phyloP scores from a whole-genome alignment of 1,140 invertebrate species.

The Wiebesia pumilae region DNA sequence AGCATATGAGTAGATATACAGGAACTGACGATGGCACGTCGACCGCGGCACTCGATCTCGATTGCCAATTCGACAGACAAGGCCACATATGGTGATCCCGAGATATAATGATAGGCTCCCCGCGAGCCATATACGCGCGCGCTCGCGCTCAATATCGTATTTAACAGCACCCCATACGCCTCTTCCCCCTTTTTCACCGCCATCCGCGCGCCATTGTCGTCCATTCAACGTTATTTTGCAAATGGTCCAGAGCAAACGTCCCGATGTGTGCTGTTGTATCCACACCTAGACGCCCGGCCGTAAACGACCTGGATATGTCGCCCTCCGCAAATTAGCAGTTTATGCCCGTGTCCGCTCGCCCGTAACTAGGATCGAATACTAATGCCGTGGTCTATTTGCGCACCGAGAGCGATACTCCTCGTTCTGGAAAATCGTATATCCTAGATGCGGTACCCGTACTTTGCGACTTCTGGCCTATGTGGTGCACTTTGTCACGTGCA shows the following conservation, averaged over 20 bases:
- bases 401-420: not conserved
- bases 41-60: slow-evolving; percentile 19
- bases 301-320: not conserved
- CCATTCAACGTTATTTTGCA: not conserved
- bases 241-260: not conserved
- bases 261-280: too few relatives aligned
- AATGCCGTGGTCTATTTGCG: not conserved
- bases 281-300: too few relatives aligned
- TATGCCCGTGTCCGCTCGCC: too few relatives aligned
- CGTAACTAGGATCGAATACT: not conserved
- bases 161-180: slow-evolving; percentile 16
- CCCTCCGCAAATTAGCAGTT: not conserved
- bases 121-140: not conserved
- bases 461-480: too few relatives aligned
- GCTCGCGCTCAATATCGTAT: too few relatives aligned
- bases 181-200: too few relatives aligned
- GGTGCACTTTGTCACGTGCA: too few relatives aligned
- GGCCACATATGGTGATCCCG: slow-evolving; percentile 58
- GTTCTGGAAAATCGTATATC: not conserved
- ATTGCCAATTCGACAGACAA: slow-evolving; percentile 58
- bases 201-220: not conserved
- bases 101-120: not conserved
- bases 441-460: not conserved
- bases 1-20: not conserved
- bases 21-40: not conserved